Base-by-base conservation (phyloP, 2,113 vertebrate genomes). In the Leucoraja erinaceus region DNA sequence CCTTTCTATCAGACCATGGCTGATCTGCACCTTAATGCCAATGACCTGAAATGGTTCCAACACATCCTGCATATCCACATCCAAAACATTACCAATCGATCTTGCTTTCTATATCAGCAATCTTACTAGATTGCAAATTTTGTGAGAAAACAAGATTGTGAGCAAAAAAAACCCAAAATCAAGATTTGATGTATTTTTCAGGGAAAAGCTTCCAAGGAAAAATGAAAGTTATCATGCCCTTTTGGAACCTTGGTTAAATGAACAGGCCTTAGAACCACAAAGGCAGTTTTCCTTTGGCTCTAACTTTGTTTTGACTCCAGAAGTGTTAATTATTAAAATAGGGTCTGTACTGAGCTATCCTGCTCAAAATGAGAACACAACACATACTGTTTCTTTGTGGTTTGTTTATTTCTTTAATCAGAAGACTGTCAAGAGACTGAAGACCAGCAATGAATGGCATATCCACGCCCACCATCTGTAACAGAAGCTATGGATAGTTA, bases 401-500 rank as follows among this genome's bases (percentile, higher is more conserved):
- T 91, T 68, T 91, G 88, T 91, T 70, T 91, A 91, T 91, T 91
- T 91, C 90, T 91, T 91, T 91, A 91, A 91, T 72, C 47, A 68
- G 90, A 91, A 91, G 68, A 47, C 90, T 91, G 66, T 91, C 90
- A 91, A 74, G 66, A 72, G 90, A 72, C 70, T 91, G 90, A 91
- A 91, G 90, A 72, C 90, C 90, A 91, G 66, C 90, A 91, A 72
- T 91, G 33, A 54, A 33, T 91, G 90, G 90, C 94, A 95, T 95
- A 95, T 95, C 97, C 97, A 96, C 96, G 96, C 95, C 95, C 96
- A 96, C 93, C 86, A 96, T 96, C 98, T 99, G 98, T 95, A 97
- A 97, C 94, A 97, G 96, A 98, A 96, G 96, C 97, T 94, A 94
- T 97, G 76, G 98, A 93, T 96, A 63, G 93, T 97, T 97, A 97